A percentile compares a stretch with the other conserved stretches of the same genome.
Conservation (phyloP, 2,113 vertebrate species). For the Pavo muticus region DNA sequence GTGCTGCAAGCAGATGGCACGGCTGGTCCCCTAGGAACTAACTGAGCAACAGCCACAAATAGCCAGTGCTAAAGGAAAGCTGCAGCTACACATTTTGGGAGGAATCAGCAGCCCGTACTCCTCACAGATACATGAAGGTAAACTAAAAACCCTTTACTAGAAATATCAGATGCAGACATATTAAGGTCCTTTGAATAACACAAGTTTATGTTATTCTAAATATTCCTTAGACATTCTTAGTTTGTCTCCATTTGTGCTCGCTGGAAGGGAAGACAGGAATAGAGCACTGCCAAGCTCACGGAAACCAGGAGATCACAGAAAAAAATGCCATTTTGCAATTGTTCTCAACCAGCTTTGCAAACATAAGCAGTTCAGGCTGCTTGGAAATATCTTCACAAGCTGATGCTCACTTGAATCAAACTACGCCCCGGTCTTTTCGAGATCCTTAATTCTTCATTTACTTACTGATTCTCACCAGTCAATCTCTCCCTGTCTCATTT, state of each 20-base stretch:
- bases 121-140: not conserved
- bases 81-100: not conserved
- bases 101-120: not conserved
- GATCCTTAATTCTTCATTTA: not conserved
- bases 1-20: slow-evolving; percentile 14
- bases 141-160: not conserved
- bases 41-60: slow-evolving; percentile 4
- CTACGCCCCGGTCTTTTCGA: not conserved
- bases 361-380: not conserved
- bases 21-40: not conserved
- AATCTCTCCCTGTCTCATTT: not conserved
- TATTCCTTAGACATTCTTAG: not conserved
- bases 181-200: not conserved
- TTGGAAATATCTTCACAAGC: slow-evolving; percentile 4
- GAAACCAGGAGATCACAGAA: slow-evolving; percentile 20
- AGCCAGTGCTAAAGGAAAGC: not conserved
- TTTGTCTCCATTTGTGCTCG: not conserved
- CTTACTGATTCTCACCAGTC: not conserved
- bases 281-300: not conserved
- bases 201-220: not conserved
- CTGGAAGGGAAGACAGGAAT: not conserved
- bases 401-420: slow-evolving; percentile 21
- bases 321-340: slow-evolving; percentile 41
- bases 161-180: not conserved
- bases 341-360: slow-evolving; percentile 1